A percentile compares a stretch with the other conserved stretches of the same genome.
These are phyloP conservation scores for Pygoscelis adeliae DNA, from an alignment of 2,113 vertebrate species.

Conservation along the genomic window DNA sequence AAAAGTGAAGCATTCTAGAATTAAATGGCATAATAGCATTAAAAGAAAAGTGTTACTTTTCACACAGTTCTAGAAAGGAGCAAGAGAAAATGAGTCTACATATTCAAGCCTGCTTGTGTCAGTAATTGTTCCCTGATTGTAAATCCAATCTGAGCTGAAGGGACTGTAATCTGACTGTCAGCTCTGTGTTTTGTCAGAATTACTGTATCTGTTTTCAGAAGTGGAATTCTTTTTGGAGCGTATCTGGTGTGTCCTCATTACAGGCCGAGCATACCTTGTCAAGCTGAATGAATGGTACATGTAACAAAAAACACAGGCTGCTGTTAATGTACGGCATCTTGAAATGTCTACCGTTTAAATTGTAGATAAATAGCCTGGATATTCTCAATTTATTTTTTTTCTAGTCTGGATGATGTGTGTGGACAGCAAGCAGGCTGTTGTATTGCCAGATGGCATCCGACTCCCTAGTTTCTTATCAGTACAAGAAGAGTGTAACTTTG, in stretches of 20 bases:
- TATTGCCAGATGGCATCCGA: background rate
- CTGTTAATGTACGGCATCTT: background rate
- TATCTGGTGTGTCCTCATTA: background rate
- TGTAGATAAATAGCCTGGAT: background rate
- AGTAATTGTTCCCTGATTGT: background rate
- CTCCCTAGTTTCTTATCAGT: background rate
- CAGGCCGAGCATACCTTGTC: background rate
- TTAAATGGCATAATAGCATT: background rate
- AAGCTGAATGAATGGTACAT: background rate
- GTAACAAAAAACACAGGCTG: background rate
- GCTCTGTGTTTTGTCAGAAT: background rate
- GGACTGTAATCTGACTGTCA: background rate
- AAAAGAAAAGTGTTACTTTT: background rate
- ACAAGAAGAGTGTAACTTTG: background rate
- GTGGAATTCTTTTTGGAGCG: background rate
- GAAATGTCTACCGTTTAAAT: background rate
- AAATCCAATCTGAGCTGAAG: background rate
- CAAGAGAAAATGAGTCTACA: background rate
- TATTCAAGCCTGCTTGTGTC: background rate
- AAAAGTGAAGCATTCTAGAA: background rate
- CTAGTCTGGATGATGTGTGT: background rate
- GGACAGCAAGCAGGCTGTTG: background rate
- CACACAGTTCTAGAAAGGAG: background rate
- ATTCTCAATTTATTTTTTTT: background rate
- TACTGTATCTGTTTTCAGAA: background rate